Evolutionary conservation across 2,888 invertebrate species (phyloP).

Genomic region (Calliscelio sp.): DNA sequence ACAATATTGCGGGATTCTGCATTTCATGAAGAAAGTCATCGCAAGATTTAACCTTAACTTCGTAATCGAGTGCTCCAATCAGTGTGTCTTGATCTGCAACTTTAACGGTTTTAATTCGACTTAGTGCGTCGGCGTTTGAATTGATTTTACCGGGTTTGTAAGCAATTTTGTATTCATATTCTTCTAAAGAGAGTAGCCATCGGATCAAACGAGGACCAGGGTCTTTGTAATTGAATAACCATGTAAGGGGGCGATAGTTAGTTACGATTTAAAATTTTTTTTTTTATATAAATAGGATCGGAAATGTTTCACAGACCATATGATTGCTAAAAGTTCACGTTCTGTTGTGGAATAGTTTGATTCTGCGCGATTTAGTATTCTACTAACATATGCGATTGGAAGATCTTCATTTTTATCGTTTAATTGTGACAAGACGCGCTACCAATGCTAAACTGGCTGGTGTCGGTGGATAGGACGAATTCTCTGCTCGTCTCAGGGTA

Average conservation of each 20-base stretch:
- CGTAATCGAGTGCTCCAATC: too few species aligned
- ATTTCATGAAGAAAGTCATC: conserved; percentile 5
- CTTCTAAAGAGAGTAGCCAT: background rate
- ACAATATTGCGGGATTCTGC: background rate
- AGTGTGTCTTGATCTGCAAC: too few species aligned
- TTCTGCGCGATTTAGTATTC: conserved; percentile 43
- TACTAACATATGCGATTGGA: conserved; percentile 36
- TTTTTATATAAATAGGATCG: too few species aligned
- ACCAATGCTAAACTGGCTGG: conserved; percentile 62
- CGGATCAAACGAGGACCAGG: background rate
- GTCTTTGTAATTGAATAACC: background rate
- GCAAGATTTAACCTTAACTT: background rate
- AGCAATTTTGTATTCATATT: background rate
- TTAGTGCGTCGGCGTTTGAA: background rate
- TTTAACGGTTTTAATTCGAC: too few species aligned
- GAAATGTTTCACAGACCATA: background rate
- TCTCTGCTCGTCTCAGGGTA: too few species aligned
- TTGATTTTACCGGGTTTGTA: conserved; percentile 10
- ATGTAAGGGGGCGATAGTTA: conserved; percentile 26
- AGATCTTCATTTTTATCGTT: conserved; percentile 27
- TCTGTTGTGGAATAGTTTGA: conserved; percentile 39
- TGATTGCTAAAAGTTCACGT: conserved; percentile 33
- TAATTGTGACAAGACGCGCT: conserved; percentile 32
- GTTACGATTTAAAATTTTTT: conserved; percentile 36
- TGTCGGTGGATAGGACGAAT: conserved; percentile 79